Evolutionary conservation across 1,140 invertebrate genomes (phyloP).

Genomic region (Tenebrio molitor): DNA sequence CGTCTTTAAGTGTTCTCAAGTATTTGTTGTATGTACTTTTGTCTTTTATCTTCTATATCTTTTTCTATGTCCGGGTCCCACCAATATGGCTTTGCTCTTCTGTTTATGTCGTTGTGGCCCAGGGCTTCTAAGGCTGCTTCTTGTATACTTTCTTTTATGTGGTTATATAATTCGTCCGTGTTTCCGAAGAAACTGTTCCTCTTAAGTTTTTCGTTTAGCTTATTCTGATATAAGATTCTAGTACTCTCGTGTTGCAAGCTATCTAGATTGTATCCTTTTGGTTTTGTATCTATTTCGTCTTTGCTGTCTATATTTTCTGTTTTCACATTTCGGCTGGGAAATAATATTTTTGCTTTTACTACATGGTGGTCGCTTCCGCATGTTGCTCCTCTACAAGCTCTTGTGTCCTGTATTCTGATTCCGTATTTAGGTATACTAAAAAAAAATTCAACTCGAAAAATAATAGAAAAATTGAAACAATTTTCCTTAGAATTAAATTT

Average conservation of each 20-base stretch:
- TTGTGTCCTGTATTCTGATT: too few relatives aligned
- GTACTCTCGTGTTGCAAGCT: slow-evolving; percentile 21
- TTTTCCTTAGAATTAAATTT: too few relatives aligned
- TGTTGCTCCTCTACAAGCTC: too few relatives aligned
- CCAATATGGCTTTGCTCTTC: slow-evolving; percentile 25
- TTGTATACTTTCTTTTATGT: slow-evolving; percentile 27
- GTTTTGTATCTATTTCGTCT: too few relatives aligned
- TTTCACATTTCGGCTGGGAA: too few relatives aligned
- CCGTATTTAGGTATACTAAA: too few relatives aligned
- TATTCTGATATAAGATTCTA: background rate
- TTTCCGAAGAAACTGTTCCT: background rate
- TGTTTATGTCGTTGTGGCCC: background rate
- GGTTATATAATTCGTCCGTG: background rate
- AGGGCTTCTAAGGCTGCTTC: slow-evolving; percentile 16
- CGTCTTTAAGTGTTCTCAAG: slow-evolving; percentile 3
- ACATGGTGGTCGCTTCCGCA: too few relatives aligned
- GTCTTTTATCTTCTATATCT: slow-evolving; percentile 10
- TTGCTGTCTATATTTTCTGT: too few relatives aligned
- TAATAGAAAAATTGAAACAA: too few relatives aligned
- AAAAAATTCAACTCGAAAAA: too few relatives aligned
- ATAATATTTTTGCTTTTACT: too few relatives aligned
- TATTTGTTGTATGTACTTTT: background rate
- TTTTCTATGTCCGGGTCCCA: slow-evolving; percentile 26
- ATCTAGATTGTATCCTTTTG: slow-evolving; percentile 4
- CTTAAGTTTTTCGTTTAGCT: slow-evolving; percentile 24